Percentiles rank a stretch among this genome's conserved stretches.
phyloP scores from a whole-genome alignment of 2,888 invertebrate species.

The Tachystola acroxantha region DNA sequence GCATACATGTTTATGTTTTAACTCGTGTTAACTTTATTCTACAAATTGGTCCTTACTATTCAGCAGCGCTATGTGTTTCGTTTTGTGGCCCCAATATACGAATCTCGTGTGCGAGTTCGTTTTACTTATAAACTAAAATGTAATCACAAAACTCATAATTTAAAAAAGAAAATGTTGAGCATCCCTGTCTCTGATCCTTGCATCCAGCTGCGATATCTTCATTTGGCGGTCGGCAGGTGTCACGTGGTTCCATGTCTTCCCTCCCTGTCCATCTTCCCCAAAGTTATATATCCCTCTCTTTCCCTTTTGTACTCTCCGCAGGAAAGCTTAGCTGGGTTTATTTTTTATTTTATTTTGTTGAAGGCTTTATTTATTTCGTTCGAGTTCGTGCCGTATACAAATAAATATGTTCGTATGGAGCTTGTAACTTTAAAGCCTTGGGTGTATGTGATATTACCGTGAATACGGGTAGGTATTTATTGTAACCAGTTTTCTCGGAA shows the following conservation, averaged over 20 bases:
- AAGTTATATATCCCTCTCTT: constrained; percentile 29
- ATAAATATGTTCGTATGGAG: constrained; percentile 42
- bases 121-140: too few relatives aligned
- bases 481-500: constrained; percentile 9
- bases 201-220: constrained; percentile 78
- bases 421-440: constrained; percentile 4
- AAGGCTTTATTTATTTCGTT: constrained; percentile 69
- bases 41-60: too few relatives aligned
- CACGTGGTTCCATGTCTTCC: constrained; percentile 49
- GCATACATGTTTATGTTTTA: too few relatives aligned
- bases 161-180: constrained; percentile 39
- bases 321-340: constrained; percentile 54
- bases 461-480: constrained; percentile 7
- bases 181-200: constrained; percentile 47
- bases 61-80: too few relatives aligned
- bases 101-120: too few relatives aligned
- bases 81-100: too few relatives aligned
- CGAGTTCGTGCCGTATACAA: constrained; percentile 53
- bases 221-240: constrained; percentile 76
- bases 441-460: constrained; percentile 4
- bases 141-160: too few relatives aligned
- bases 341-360: constrained; percentile 44
- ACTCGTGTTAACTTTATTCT: too few relatives aligned
- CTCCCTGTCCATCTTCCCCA: constrained; percentile 31
- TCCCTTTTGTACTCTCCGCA: constrained; percentile 53